Percentiles rank a stretch among this genome's conserved stretches.
Conservation (phyloP, 2,113 vertebrate genomes). For the Ophthalmotilapia sp. region DNA sequence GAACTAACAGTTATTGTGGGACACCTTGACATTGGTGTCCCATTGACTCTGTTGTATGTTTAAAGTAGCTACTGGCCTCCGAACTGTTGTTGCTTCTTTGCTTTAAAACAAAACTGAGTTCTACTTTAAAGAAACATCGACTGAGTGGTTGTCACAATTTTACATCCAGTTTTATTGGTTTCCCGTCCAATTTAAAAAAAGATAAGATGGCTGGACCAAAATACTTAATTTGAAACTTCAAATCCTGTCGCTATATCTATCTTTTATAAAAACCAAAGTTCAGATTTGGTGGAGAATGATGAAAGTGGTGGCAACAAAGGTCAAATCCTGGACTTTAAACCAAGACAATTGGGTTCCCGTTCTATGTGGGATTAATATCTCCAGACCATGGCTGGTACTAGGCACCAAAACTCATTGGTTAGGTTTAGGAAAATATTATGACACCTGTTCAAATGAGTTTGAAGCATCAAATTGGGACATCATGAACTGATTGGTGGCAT, state of each 20-base stretch:
- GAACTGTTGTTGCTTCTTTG: neutral
- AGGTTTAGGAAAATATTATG: neutral
- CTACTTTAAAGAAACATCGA: neutral
- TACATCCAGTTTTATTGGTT: neutral
- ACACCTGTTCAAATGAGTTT: neutral
- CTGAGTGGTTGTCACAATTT: neutral
- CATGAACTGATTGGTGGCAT: neutral
- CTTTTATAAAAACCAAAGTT: neutral
- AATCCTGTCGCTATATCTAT: neutral
- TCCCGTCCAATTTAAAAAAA: neutral
- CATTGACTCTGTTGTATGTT: neutral
- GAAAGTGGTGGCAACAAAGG: neutral
- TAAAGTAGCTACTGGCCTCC: neutral
- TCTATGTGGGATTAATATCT: neutral
- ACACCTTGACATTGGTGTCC: neutral
- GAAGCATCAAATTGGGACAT: neutral
- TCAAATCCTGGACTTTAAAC: neutral
- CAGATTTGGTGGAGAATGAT: neutral
- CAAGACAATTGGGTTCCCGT: neutral
- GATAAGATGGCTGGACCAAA: neutral
- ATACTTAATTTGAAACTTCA: neutral
- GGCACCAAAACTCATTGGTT: neutral
- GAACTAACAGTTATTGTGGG: neutral
- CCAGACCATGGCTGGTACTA: neutral
- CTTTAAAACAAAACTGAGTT: neutral